These are phyloP conservation scores for Drosophila punjabiensis DNA, from an alignment of 1,140 invertebrate species.

Conservation along the genomic window DNA sequence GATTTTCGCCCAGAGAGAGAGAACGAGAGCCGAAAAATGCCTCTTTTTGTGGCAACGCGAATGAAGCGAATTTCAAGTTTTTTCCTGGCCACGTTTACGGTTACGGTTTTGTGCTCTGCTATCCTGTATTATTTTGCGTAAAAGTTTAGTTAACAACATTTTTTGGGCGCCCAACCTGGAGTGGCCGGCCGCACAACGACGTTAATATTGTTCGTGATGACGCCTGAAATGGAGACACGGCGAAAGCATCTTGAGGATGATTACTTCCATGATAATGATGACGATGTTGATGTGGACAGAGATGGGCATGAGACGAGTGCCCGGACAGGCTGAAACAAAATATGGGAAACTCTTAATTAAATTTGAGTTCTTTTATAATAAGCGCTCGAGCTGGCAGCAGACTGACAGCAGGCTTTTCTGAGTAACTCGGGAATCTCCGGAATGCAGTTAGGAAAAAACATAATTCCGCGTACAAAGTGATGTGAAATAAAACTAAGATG, in stretches of 20 bases:
- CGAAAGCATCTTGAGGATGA: constrained; percentile 30
- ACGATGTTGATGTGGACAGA: constrained; percentile 14
- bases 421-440: constrained; percentile 3
- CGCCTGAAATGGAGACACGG: constrained; percentile 57
- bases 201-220: constrained; percentile 78
- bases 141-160: constrained; percentile 75
- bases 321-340: constrained; percentile 63
- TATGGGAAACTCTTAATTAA: constrained; percentile 77
- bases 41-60: constrained; percentile 64
- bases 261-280: constrained; percentile 13
- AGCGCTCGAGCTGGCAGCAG: constrained; percentile 41
- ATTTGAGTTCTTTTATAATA: constrained; percentile 81
- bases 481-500: neutral
- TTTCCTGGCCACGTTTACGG: constrained; percentile 26
- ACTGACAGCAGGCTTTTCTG: constrained; percentile 32
- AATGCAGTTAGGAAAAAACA: neutral
- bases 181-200: constrained; percentile 60
- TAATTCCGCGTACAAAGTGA: neutral
- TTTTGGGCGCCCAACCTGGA: constrained; percentile 46
- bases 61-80: constrained; percentile 53
- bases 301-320: constrained; percentile 42
- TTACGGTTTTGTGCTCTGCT: constrained; percentile 25
- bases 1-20: constrained; percentile 17
- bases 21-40: constrained; percentile 45
- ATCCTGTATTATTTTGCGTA: constrained; percentile 41